Conservation (phyloP, 2,113 vertebrate species). For the Calonectris borealis region DNA sequence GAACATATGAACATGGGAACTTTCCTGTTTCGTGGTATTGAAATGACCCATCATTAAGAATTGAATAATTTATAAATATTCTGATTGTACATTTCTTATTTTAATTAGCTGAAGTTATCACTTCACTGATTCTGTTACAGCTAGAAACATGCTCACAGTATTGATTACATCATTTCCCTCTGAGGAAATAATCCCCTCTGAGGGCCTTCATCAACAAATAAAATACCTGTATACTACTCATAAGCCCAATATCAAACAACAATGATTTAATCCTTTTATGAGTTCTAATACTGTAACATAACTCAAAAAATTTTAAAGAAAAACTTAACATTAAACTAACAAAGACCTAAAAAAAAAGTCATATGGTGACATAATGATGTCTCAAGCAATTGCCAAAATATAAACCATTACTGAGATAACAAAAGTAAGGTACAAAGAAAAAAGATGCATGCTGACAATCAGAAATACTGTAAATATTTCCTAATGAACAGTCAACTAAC, state of each 20-base stretch:
- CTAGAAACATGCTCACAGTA: neutral
- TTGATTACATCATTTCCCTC: neutral
- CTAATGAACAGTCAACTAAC: neutral
- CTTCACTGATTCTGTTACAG: neutral
- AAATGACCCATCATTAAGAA: neutral
- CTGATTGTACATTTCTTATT: neutral
- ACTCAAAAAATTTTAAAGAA: neutral
- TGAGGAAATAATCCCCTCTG: neutral
- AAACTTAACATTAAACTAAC: neutral
- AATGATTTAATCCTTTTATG: neutral
- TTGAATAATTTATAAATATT: neutral
- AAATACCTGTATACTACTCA: neutral
- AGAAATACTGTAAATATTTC: neutral
- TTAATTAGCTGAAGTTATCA: neutral
- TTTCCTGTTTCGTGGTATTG: neutral
- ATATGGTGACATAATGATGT: neutral
- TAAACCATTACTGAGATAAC: neutral
- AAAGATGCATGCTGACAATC: neutral
- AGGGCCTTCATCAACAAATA: neutral
- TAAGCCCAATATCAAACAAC: neutral
- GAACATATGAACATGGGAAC: neutral
- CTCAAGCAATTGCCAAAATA: neutral
- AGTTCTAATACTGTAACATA: neutral
- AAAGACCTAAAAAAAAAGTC: neutral
- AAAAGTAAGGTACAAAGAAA: neutral